These are phyloP conservation scores for Plectrocnemia conspersa DNA, from an alignment of 1,140 invertebrate species.

Conservation along the genomic window DNA sequence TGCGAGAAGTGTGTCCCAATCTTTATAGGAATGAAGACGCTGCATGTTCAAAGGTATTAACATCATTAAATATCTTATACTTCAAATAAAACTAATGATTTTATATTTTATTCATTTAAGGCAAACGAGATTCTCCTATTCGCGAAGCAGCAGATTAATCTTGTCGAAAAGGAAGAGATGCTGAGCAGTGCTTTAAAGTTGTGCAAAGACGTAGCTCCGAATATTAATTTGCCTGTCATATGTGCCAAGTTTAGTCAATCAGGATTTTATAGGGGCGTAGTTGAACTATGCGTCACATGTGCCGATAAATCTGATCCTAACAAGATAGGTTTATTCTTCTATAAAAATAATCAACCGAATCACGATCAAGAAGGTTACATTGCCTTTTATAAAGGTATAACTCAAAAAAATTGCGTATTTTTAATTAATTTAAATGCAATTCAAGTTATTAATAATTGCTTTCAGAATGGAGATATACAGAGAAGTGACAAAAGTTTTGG, in stretches of 20 bases:
- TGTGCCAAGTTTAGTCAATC: slow-evolving; percentile 71
- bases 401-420: neutral
- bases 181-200: slow-evolving; percentile 76
- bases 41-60: slow-evolving; percentile 78
- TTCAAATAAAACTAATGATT: slow-evolving; percentile 10
- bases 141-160: slow-evolving; percentile 65
- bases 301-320: slow-evolving; percentile 84
- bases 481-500: slow-evolving; percentile 74
- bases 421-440: neutral
- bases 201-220: slow-evolving; percentile 78
- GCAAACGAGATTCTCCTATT: slow-evolving; percentile 84
- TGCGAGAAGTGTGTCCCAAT: slow-evolving; percentile 90
- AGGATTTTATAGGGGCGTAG: slow-evolving; percentile 81
- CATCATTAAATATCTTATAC: neutral
- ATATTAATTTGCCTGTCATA: slow-evolving; percentile 71
- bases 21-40: slow-evolving; percentile 95
- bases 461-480: slow-evolving; percentile 83
- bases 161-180: slow-evolving; percentile 66
- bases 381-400: slow-evolving; percentile 62
- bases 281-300: slow-evolving; percentile 81
- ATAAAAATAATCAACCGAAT: slow-evolving; percentile 74
- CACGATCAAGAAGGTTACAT: slow-evolving; percentile 70
- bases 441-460: slow-evolving; percentile 14
- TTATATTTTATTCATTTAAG: slow-evolving; percentile 44
- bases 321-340: slow-evolving; percentile 82